Evolutionary conservation across 2,888 invertebrate species (phyloP), one percentile per base, ranked within the genome.

Genomic region (Julus scandinavius): DNA sequence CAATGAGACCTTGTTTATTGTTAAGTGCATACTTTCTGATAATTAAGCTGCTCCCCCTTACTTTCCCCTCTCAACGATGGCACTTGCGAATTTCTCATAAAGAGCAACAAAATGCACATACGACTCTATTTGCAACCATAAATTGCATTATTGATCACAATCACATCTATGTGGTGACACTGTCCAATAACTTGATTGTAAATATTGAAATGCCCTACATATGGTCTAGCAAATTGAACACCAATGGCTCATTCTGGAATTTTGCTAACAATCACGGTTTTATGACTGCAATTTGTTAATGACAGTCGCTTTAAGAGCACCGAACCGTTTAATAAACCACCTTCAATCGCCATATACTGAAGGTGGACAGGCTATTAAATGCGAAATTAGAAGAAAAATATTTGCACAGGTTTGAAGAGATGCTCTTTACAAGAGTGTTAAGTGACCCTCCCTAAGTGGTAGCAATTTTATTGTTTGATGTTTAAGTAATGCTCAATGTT

Each of bases 1-100:
- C 80, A 80, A 38, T 80, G 38, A 80, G 38, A 38, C 38, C 80
- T 80, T 80, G 38, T 38, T 80, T 80, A 80, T 80, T 38, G 80
- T 80, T 38, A 80, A 80, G 80, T 80, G 80, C 38, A 80, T 80
- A 80, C 80, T 80, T 29, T 80, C 80, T 80, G 38, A 29, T 80
- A 80, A 80, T 80, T 80, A 38, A 80, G 80, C 38, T 80, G 2
- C 2, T 72, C 13, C 80, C 38, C 80, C 38, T 11, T 29, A 29
- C 6, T 38, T 3, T 29, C 72, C 29, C 38, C 13, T 80, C 80
- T 54, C 11, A 80, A n/a, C n/a, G n/a, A n/a, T 20, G 2, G 11
- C 63, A 54, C 13, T 3, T 80, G 63, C 20, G 29, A 72, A 29
- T 72, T 0, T n/a, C 29, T 63, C n/a, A 5, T n/a, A n/a, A n/a